phyloP scores from a whole-genome alignment of 2,888 invertebrate genomes.

The Mechanitis mazaeus region DNA sequence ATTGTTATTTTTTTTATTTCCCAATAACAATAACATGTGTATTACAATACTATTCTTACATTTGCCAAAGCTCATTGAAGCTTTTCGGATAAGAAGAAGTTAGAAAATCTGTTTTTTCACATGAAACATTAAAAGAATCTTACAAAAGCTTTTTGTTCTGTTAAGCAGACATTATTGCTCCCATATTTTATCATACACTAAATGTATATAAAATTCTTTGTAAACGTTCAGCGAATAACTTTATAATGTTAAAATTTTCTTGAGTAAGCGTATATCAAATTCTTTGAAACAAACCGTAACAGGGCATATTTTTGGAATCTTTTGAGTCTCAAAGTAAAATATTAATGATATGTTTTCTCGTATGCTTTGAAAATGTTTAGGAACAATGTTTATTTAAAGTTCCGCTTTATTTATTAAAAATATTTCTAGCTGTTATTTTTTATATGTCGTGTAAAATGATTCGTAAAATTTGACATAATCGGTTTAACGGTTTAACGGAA shows the following conservation, averaged over 20 bases:
- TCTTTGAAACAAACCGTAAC: conserved; percentile 10
- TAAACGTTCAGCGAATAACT: conserved; percentile 2
- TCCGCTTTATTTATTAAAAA: too few species aligned
- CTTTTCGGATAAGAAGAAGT: neutral
- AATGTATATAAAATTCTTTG: conserved; percentile 1
- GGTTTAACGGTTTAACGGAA: too few species aligned
- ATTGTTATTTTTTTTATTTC: too few species aligned
- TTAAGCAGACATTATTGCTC: neutral
- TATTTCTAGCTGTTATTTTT: too few species aligned
- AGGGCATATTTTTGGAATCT: conserved; percentile 1
- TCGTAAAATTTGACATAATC: too few species aligned
- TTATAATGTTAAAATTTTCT: conserved; percentile 5
- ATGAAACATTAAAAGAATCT: neutral
- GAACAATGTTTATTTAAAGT: too few species aligned
- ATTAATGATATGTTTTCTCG: conserved; percentile 1
- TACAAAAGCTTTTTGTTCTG: conserved; percentile 2
- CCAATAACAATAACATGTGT: too few species aligned
- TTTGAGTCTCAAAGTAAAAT: neutral
- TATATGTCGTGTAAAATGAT: too few species aligned
- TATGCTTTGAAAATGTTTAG: too few species aligned
- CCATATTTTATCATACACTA: conserved; percentile 2
- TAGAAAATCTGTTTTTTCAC: neutral
- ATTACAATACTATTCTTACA: neutral
- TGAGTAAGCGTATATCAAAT: conserved; percentile 8
- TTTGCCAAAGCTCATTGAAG: neutral